A percentile compares a stretch with the other conserved stretches of the same genome.
phyloP scores from a whole-genome alignment of 2,797 vertebrate genomes.

The Neosalanx taihuensis region DNA sequence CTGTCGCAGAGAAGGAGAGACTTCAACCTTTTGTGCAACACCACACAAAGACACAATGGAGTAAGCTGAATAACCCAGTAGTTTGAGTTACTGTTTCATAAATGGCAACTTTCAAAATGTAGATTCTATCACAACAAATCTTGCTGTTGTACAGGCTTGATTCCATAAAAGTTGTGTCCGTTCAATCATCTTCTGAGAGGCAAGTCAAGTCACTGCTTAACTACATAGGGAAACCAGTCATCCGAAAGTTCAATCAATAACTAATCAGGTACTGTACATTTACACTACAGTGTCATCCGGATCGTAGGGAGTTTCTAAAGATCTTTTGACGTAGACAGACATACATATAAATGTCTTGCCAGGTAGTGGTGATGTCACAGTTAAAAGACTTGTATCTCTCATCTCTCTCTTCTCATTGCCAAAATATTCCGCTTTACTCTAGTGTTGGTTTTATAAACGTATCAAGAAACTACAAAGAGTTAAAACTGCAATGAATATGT shows the following conservation, averaged over 20 bases:
- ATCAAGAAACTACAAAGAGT: neutral
- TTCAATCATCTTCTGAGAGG: slow-evolving; percentile 32
- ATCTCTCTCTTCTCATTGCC: no score
- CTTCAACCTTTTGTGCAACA: neutral
- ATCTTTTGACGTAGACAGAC: neutral
- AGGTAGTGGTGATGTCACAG: neutral
- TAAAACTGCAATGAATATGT: neutral
- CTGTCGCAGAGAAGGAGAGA: neutral
- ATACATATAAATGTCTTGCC: neutral
- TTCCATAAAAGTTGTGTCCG: slow-evolving; percentile 15
- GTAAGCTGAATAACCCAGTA: neutral
- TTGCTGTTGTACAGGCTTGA: slow-evolving; percentile 26
- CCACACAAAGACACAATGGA: neutral
- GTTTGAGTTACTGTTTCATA: neutral
- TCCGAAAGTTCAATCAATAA: slow-evolving; percentile 56
- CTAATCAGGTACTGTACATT: slow-evolving; percentile 55
- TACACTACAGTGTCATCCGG: slow-evolving; percentile 51
- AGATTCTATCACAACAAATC: slow-evolving; percentile 2
- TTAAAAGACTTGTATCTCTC: neutral
- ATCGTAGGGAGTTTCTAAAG: slow-evolving; percentile 27
- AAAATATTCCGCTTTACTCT: no score
- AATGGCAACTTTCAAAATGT: slow-evolving; percentile 12
- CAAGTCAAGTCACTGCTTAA: slow-evolving; percentile 47
- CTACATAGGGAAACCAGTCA: slow-evolving; percentile 46
- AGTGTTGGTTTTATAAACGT: no score